phyloP scores from a whole-genome alignment of 2,888 invertebrate species.

The Tyria jacobaeae region DNA sequence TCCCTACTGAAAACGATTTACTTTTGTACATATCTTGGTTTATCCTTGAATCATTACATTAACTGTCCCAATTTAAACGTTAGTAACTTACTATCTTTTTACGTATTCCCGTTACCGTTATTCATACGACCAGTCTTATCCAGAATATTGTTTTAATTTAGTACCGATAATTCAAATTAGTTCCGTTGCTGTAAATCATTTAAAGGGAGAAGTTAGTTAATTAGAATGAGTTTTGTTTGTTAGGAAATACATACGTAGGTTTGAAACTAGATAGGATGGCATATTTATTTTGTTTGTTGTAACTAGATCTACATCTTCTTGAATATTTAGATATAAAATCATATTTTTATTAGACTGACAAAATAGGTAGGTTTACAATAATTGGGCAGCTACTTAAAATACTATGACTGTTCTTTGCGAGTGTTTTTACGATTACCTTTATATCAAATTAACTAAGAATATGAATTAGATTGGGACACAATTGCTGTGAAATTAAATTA shows the following conservation, averaged over 20 bases:
- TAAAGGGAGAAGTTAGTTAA: conserved; percentile 26
- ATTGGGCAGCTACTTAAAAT: no score
- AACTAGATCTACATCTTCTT: no score
- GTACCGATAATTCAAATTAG: conserved; percentile 50
- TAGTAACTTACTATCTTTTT: conserved; percentile 54
- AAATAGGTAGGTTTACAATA: no score
- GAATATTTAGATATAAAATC: no score
- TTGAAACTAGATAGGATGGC: conserved; percentile 21
- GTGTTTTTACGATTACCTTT: no score
- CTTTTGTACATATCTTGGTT: conserved; percentile 30
- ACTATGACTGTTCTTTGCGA: no score
- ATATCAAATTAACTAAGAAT: neutral
- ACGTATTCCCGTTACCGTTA: conserved; percentile 69
- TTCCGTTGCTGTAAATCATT: conserved; percentile 47
- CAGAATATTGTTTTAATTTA: conserved; percentile 54
- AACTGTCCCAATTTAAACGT: conserved; percentile 44
- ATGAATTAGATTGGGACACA: neutral
- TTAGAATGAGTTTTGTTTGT: conserved; percentile 25
- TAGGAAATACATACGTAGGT: conserved; percentile 3
- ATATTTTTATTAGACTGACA: no score
- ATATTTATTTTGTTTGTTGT: no score
- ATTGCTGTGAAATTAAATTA: neutral
- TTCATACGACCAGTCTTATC: conserved; percentile 67
- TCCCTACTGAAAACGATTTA: conserved; percentile 36
- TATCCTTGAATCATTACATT: conserved; percentile 37